Conservation (phyloP, 2,113 vertebrate species). For the Mirounga angustirostris region DNA sequence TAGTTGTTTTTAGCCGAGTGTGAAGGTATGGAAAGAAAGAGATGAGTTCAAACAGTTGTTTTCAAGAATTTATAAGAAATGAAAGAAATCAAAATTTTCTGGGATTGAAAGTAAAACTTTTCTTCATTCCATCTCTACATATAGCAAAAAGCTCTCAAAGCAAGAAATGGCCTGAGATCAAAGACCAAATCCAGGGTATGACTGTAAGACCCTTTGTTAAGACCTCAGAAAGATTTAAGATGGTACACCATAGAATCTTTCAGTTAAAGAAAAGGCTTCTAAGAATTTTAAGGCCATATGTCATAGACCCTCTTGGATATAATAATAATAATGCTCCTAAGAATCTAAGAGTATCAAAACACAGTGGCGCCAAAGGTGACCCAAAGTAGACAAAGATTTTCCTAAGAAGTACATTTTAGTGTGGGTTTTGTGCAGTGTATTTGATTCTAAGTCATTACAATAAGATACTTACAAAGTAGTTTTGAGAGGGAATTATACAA, state of each 20-base stretch:
- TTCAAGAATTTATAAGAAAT: conserved; percentile 35
- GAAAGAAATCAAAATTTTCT: neutral
- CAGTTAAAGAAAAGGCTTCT: neutral
- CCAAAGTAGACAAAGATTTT: neutral
- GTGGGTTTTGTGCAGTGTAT: neutral
- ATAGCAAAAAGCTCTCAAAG: conserved; percentile 12
- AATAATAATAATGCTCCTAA: neutral
- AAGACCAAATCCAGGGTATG: neutral
- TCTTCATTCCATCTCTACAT: conserved; percentile 19
- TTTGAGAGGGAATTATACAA: neutral
- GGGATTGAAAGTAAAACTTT: neutral
- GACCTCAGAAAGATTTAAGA: neutral
- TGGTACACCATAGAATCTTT: neutral
- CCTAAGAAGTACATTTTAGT: neutral
- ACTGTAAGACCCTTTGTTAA: neutral
- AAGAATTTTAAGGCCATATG: neutral
- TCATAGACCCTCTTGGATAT: neutral
- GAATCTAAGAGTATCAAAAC: neutral
- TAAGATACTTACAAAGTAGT: neutral
- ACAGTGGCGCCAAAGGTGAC: neutral
- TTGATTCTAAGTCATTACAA: neutral
- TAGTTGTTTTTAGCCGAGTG: neutral
- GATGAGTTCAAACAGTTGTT: neutral
- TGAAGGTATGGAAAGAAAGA: neutral
- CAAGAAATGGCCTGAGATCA: neutral